These are phyloP conservation scores for Eubasilissa splendida DNA, from an alignment of 2,888 invertebrate species.

Conservation along the genomic window DNA sequence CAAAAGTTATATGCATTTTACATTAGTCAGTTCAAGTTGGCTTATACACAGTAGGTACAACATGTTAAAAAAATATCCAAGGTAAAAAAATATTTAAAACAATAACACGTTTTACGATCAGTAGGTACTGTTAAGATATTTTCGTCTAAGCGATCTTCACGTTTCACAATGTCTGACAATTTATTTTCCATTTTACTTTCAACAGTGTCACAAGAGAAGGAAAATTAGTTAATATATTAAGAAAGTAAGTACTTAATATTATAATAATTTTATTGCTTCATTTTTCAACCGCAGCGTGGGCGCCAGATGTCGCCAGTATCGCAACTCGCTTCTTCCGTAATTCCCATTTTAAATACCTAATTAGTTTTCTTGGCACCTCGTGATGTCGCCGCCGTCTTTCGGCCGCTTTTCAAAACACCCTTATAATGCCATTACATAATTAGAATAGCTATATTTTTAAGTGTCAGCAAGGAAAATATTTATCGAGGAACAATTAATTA, in stretches of 20 bases:
- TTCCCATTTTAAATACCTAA: conserved; percentile 10
- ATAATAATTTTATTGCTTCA: conserved; percentile 18
- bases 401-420: neutral
- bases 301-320: conserved; percentile 34
- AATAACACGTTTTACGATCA: no score
- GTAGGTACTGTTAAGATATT: no score
- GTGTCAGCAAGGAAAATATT: no score
- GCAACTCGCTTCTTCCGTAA: conserved; percentile 1
- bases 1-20: no score
- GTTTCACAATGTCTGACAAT: no score
- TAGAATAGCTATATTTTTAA: no score
- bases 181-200: conserved; percentile 3
- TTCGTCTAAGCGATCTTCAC: no score
- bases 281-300: conserved; percentile 24
- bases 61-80: no score
- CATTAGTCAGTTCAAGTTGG: no score
- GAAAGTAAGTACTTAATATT: conserved; percentile 15
- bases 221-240: conserved; percentile 16
- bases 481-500: no score
- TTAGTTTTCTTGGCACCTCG: neutral
- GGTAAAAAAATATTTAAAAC: no score
- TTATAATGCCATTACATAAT: neutral
- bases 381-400: neutral
- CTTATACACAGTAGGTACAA: no score
- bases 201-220: conserved; percentile 4